Base-by-base conservation (phyloP, 2,113 vertebrate species). In the Cervus canadensis region DNA sequence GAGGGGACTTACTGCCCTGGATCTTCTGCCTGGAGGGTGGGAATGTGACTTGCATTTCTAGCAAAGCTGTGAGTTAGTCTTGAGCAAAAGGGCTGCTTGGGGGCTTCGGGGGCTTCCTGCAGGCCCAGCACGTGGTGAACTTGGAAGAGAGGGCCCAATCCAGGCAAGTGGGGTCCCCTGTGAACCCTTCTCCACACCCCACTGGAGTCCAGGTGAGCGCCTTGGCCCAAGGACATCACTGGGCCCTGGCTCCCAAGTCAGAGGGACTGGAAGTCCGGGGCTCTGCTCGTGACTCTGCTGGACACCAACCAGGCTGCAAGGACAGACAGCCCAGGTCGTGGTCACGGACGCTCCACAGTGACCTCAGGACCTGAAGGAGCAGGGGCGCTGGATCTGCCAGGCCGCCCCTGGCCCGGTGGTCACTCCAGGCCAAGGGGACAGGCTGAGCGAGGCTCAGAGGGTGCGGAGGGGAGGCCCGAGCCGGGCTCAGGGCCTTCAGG, bases 91-190 rank as follows among this genome's bases (percentile, higher is more conserved):
- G 7, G 25, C 45, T 6, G 2, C 21, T 45, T 14, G 33, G 25
- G 74, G 15, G 5, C 36, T 7, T 14, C 15, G 3, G 43, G 9
- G 2, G 33, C 33, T 78, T 28, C 26, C 1, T 21, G 3, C 45
- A 9, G 43, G 28, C 16, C 12, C 19, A 3, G 84, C 6, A n/a
- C 0, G 1, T 4, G 2, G 4, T 14, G 45, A 13, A 3, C 48
- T 67, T 21, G 43, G 89, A 62, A 17, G 33, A 21, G 25, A 64
- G n/a, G 57, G 14, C 43, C 43, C 0, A 1, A 5, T 4, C 83
- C 54, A 33, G 17, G 45, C 19, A 5, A 16, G 13, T 17, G 21
- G 56, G 43, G n/a, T 3, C 59, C 43, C 67, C 83, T 40, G 54
- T 16, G 67, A 76, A 2, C 1, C 0, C 74, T 21, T 17, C 56